Evolutionary conservation across 1,140 invertebrate genomes (phyloP), one percentile per base, ranked within the genome.

Genomic region (Pseudomyrmex flavicornis): DNA sequence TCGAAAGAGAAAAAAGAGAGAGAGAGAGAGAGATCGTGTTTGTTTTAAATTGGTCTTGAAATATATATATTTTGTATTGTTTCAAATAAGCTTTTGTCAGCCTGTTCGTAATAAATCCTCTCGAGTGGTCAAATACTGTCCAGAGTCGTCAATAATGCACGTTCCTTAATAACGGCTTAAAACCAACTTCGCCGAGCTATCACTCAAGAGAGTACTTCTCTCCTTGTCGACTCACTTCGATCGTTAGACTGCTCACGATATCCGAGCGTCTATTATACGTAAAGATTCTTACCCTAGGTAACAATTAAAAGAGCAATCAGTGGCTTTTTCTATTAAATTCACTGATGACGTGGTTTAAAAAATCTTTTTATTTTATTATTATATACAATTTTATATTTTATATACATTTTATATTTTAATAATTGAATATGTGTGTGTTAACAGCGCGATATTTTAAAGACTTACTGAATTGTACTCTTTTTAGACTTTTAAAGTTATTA

Each of bases 101-200:
- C 9, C 12, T 7, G 10, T 20, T 59, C 15, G 54, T 12, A 35
- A 8, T 59, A 72, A 80, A 72, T 72, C n/a, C 35, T 20, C 22
- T 75, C 58, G 58, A 87, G 82, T 83, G 85, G 68, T 79, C 85
- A 84, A 84, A 61, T 86, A 48, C 35, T 50, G 65, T 72, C 54
- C 70, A 56, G 35, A 35, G 2, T 63, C 58, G 58, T 75, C 66
- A 77, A 83, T 79, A 70, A 79, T 87, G 87, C 80, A 85, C 86
- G 72, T 87, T 74, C 56, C 73, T 88, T 87, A 88, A 84, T 84
- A 88, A 88, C 74, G 74, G 73, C 85, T 84, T 87, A 79, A 84
- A 88, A 87, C 50, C 62, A 68, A 87, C 80, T 87, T 84, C 66
- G 68, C 35, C 35, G 74, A 79, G 80, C 66, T 75, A 35, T 35